Conservation (phyloP, 2,113 vertebrate genomes). For the Hippocampus comes region DNA sequence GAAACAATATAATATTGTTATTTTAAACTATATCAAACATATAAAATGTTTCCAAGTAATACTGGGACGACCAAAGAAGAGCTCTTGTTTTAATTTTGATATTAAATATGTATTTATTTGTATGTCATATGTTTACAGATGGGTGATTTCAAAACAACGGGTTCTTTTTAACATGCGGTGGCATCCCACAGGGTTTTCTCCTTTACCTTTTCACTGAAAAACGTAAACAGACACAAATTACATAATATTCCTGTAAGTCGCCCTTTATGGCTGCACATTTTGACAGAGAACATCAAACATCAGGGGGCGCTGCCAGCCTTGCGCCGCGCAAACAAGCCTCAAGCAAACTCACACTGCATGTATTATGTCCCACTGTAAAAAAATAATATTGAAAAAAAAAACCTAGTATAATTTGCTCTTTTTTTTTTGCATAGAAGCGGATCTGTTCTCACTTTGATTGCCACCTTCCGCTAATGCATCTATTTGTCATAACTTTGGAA, state of each 20-base stretch:
- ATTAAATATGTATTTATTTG: background rate
- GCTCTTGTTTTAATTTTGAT: too few relatives aligned
- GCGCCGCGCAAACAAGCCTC: constrained; percentile 14
- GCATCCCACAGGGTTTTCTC: background rate
- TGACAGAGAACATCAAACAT: constrained; percentile 41
- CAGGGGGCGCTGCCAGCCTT: constrained; percentile 27
- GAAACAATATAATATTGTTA: too few relatives aligned
- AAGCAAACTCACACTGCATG: constrained; percentile 27
- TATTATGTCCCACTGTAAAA: background rate
- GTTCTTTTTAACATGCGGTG: background rate
- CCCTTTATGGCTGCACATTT: constrained; percentile 25
- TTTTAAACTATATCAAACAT: too few relatives aligned
- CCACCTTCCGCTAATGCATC: constrained; percentile 21
- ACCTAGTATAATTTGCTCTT: background rate
- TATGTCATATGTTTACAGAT: too few relatives aligned
- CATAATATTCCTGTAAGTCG: constrained; percentile 39
- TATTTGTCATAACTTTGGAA: constrained; percentile 38
- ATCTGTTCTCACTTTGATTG: constrained; percentile 15
- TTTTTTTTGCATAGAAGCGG: background rate
- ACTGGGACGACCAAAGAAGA: too few relatives aligned
- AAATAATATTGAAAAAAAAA: background rate
- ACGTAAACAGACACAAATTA: constrained; percentile 15
- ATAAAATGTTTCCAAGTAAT: too few relatives aligned
- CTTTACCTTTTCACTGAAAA: constrained; percentile 22
- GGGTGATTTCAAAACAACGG: background rate